These are phyloP conservation scores for Mesocentrotus franciscanus DNA, from an alignment of 53 echinoderm and acorn worm species.

Conservation along the genomic window DNA sequence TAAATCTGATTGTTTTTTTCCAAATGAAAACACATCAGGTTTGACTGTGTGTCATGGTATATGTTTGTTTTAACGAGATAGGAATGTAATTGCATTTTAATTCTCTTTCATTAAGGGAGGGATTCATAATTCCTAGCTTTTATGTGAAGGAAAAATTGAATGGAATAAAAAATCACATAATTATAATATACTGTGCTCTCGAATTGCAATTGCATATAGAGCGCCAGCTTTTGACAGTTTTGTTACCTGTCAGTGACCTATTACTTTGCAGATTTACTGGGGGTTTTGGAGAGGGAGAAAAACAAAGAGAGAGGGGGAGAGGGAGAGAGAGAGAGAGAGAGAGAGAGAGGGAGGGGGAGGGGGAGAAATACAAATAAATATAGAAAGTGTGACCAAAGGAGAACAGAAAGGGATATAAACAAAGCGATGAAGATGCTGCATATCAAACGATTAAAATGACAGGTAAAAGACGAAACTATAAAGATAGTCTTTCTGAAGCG, in stretches of 20 bases:
- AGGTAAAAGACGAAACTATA: too few species aligned
- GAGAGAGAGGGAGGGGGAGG: neutral
- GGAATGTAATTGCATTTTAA: neutral
- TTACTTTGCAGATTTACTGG: too few species aligned
- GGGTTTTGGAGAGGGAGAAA: neutral
- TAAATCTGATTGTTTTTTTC: too few species aligned
- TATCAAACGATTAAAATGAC: too few species aligned
- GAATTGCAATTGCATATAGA: neutral
- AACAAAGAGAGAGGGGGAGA: neutral
- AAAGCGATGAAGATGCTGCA: too few species aligned
- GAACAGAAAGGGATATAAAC: too few species aligned
- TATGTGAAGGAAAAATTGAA: neutral
- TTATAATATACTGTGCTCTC: neutral
- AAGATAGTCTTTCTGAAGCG: too few species aligned
- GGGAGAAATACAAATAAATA: neutral
- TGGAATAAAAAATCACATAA: too few species aligned
- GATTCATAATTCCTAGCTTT: neutral
- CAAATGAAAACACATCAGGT: too few species aligned
- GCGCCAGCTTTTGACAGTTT: neutral
- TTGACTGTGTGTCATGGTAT: neutral
- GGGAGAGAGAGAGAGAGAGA: neutral
- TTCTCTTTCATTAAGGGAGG: neutral
- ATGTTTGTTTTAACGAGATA: neutral
- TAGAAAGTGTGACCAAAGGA: neutral
- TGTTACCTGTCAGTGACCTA: too few species aligned